These are phyloP conservation scores for Otolemur crassicaudatus DNA, from an alignment of 2,797 vertebrate species.

Conservation along the genomic window DNA sequence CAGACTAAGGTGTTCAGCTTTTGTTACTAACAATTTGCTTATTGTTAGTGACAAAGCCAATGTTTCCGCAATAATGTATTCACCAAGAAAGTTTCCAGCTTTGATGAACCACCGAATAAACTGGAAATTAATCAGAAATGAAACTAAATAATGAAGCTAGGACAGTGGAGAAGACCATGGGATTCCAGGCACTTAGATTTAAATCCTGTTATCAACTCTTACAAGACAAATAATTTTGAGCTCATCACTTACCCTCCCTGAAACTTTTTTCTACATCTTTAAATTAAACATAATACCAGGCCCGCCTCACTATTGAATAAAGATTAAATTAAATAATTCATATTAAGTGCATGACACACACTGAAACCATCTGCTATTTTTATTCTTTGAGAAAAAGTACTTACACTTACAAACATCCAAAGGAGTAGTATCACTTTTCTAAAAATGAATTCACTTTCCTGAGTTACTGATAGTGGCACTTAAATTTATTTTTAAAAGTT, in stretches of 20 bases:
- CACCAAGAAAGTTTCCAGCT: neutral
- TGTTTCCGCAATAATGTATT: neutral
- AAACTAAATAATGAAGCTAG: neutral
- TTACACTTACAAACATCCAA: slow-evolving; percentile 17
- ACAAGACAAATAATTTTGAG: neutral
- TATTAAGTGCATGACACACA: neutral
- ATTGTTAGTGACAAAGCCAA: neutral
- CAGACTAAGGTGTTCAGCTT: neutral
- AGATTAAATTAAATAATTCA: slow-evolving; percentile 50
- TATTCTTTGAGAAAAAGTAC: slow-evolving; percentile 4
- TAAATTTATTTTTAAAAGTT: slow-evolving; percentile 71
- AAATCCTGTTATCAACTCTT: slow-evolving; percentile 4
- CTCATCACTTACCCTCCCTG: neutral
- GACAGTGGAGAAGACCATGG: neutral
- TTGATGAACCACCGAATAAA: neutral
- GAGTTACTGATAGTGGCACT: slow-evolving; percentile 63
- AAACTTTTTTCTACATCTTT: neutral
- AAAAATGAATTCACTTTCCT: slow-evolving; percentile 50
- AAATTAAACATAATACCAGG: neutral
- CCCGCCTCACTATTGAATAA: neutral
- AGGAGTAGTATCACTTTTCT: neutral
- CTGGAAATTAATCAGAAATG: slow-evolving; percentile 2
- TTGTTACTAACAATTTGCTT: neutral
- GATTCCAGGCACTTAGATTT: slow-evolving; percentile 21
- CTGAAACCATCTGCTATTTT: neutral